These are phyloP conservation scores for Rhimphoctona megacephalus DNA, from an alignment of 2,888 invertebrate species.

Conservation along the genomic window DNA sequence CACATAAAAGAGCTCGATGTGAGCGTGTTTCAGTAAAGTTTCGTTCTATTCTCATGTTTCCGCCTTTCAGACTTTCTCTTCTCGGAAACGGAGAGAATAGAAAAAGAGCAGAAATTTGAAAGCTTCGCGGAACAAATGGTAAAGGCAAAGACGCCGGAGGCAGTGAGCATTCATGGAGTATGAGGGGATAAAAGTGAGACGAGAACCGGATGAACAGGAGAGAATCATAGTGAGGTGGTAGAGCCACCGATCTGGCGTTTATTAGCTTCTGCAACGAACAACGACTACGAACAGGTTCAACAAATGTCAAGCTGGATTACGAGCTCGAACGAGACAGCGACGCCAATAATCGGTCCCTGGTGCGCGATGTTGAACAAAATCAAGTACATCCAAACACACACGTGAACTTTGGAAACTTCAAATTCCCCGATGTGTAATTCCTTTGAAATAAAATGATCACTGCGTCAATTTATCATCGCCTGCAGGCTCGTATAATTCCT, in stretches of 20 bases:
- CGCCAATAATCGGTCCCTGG: slow-evolving; percentile 37
- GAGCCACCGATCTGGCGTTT: slow-evolving; percentile 76
- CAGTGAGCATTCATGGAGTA: neutral
- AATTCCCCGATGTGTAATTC: neutral
- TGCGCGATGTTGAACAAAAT: slow-evolving; percentile 12
- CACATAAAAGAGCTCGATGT: neutral
- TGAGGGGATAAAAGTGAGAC: slow-evolving; percentile 5
- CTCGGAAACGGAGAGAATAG: slow-evolving; percentile 20
- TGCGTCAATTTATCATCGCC: slow-evolving; percentile 2
- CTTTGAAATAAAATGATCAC: neutral
- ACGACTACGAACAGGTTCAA: slow-evolving; percentile 47
- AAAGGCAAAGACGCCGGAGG: slow-evolving; percentile 20
- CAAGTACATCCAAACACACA: neutral
- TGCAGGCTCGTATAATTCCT: neutral
- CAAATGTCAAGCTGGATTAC: slow-evolving; percentile 73
- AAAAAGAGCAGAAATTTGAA: slow-evolving; percentile 13
- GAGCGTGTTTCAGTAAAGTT: neutral
- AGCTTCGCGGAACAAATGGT: slow-evolving; percentile 39
- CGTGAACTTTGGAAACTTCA: neutral
- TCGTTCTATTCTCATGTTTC: neutral
- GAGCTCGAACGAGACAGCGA: slow-evolving; percentile 68
- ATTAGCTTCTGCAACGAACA: slow-evolving; percentile 74
- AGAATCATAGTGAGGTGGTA: slow-evolving; percentile 42
- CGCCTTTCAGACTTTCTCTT: neutral
- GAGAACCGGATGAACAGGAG: slow-evolving; percentile 17